Percentiles rank a stretch among this genome's conserved stretches.
These are phyloP conservation scores for Tholera decimalis DNA, from an alignment of 2,888 invertebrate genomes.

Conservation along the genomic window DNA sequence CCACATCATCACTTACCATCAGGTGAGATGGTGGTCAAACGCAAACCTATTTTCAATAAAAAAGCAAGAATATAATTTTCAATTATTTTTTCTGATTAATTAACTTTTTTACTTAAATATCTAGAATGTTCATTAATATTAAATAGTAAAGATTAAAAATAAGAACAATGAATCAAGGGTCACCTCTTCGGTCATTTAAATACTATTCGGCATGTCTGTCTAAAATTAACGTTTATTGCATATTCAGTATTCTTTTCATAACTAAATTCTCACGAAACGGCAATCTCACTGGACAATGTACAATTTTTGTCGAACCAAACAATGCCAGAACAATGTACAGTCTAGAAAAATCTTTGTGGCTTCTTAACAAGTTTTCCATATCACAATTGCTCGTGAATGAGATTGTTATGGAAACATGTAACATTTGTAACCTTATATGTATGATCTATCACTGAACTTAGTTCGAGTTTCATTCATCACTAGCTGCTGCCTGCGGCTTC, in stretches of 20 bases:
- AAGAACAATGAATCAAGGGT: background rate
- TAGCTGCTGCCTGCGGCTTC: too few relatives aligned
- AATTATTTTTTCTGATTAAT: too few relatives aligned
- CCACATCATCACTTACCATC: too few relatives aligned
- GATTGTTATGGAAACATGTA: constrained; percentile 10
- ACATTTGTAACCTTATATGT: background rate
- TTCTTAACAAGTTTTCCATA: constrained; percentile 14
- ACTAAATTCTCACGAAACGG: constrained; percentile 11
- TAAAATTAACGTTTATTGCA: background rate
- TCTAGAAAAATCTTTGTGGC: constrained; percentile 20
- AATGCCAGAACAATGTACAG: background rate
- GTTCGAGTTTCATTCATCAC: background rate
- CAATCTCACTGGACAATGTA: constrained; percentile 1
- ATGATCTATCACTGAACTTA: background rate
- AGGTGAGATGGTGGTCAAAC: too few relatives aligned
- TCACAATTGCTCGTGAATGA: background rate
- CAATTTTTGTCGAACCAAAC: constrained; percentile 1
- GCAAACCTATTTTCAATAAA: too few relatives aligned
- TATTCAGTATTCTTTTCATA: constrained; percentile 23
- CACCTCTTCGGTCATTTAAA: background rate
- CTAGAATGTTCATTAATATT: too few relatives aligned
- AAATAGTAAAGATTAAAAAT: background rate
- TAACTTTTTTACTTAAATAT: too few relatives aligned
- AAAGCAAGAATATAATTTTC: too few relatives aligned
- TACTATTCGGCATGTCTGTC: background rate